A percentile compares a stretch with the other conserved stretches of the same genome.
These are phyloP conservation scores for Zaprionus obscuricornis DNA, from an alignment of 2,888 invertebrate species.

Conservation along the genomic window DNA sequence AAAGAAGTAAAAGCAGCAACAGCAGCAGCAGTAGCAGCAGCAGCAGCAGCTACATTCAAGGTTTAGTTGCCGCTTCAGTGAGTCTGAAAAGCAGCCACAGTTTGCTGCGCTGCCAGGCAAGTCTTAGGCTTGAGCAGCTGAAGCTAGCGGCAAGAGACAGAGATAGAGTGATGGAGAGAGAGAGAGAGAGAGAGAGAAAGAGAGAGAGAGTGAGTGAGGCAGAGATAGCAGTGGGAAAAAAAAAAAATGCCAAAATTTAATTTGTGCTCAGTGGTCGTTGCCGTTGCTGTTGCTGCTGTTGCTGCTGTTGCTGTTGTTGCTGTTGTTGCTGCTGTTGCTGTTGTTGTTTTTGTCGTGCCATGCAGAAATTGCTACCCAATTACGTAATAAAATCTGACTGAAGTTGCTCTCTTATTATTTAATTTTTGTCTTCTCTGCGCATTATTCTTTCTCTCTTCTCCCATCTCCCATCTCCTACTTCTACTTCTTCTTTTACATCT, in stretches of 20 bases:
- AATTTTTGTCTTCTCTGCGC: slow-evolving; percentile 65
- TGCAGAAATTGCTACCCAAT: slow-evolving; percentile 77
- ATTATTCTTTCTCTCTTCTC: not conserved
- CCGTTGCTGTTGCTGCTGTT: slow-evolving; percentile 27
- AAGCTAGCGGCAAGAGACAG: too few species aligned
- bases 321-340: slow-evolving; percentile 8
- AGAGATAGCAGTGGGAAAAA: slow-evolving; percentile 2
- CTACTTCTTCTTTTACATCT: slow-evolving; percentile 7
- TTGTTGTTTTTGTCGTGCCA: slow-evolving; percentile 42
- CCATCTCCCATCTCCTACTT: not conserved
- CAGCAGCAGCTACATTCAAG: too few species aligned
- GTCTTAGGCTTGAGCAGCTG: too few species aligned
- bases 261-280: slow-evolving; percentile 66
- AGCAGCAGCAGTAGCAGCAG: slow-evolving; percentile 11
- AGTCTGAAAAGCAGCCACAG: slow-evolving; percentile 34
- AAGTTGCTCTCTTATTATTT: slow-evolving; percentile 77
- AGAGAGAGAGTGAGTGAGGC: not conserved
- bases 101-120: too few species aligned
- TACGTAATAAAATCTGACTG: slow-evolving; percentile 77
- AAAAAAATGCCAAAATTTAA: slow-evolving; percentile 67
- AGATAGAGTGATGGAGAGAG: not conserved
- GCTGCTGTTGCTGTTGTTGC: slow-evolving; percentile 27
- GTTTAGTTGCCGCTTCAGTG: slow-evolving; percentile 48
- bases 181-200: slow-evolving; percentile 11
- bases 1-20: slow-evolving; percentile 7